Conservation (phyloP, 2,888 invertebrate genomes). For the Eristalis tenax region DNA sequence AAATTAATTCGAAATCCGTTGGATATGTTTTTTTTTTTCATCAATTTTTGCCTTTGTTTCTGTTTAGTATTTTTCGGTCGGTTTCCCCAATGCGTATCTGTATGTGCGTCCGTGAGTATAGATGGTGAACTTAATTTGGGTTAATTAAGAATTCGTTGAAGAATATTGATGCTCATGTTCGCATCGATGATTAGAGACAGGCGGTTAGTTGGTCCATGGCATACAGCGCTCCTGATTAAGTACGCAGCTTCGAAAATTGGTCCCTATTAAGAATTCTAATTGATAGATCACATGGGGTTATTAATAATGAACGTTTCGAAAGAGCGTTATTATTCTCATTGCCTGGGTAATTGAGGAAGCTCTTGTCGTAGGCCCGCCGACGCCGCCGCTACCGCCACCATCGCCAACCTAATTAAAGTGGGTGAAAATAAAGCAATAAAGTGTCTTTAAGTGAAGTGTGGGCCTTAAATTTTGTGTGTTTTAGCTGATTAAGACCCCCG, state of each 20-base stretch:
- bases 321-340: slow-evolving; percentile 5
- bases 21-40: slow-evolving; percentile 45
- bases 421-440: slow-evolving; percentile 50
- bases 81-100: slow-evolving; percentile 9
- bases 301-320: slow-evolving; percentile 41
- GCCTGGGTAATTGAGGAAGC: slow-evolving; percentile 35
- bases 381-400: too few species aligned
- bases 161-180: slow-evolving; percentile 57
- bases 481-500: not conserved
- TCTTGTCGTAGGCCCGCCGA: slow-evolving; percentile 38
- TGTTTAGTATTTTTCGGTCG: not conserved
- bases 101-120: not conserved
- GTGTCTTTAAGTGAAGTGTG: not conserved
- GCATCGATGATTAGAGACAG: slow-evolving; percentile 53
- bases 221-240: slow-evolving; percentile 56
- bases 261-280: slow-evolving; percentile 66
- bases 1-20: slow-evolving; percentile 71
- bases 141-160: slow-evolving; percentile 69
- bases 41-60: not conserved
- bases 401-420: slow-evolving; percentile 45
- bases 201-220: not conserved
- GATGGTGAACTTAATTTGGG: slow-evolving; percentile 61
- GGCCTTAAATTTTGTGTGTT: not conserved
- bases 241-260: slow-evolving; percentile 59
- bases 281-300: slow-evolving; percentile 71